A percentile compares a stretch with the other conserved stretches of the same genome.
Conservation (phyloP, 2,888 invertebrate genomes). For the Torymus auratus region DNA sequence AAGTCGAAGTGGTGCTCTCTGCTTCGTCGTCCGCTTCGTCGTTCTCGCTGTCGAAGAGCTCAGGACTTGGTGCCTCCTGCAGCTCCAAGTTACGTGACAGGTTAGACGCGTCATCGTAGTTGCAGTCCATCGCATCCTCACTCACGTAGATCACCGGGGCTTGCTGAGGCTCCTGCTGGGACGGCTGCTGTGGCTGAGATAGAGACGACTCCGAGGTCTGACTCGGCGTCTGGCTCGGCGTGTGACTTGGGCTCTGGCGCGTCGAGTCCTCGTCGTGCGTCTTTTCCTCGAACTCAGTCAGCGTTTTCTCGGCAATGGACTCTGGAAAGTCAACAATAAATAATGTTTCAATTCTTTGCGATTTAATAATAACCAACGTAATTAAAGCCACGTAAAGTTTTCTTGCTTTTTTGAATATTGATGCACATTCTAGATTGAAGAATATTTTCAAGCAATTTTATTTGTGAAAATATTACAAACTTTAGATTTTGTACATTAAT, state of each 20-base stretch:
- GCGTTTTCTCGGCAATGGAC: slow-evolving; percentile 37
- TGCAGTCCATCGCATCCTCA: slow-evolving; percentile 59
- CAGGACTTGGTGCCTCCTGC: slow-evolving; percentile 68
- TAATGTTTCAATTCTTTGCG: too few species aligned
- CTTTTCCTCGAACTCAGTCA: slow-evolving; percentile 39
- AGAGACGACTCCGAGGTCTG: too few species aligned
- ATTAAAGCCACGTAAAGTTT: too few species aligned
- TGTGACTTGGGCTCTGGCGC: not conserved
- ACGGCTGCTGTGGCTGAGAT: too few species aligned
- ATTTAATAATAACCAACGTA: too few species aligned
- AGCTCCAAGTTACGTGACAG: not conserved
- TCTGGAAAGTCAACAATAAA: slow-evolving; percentile 14
- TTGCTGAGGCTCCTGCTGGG: slow-evolving; percentile 3
- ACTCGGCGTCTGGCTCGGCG: too few species aligned
- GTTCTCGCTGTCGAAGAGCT: slow-evolving; percentile 72
- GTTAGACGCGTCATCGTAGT: slow-evolving; percentile 47
- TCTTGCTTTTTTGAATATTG: too few species aligned
- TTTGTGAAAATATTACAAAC: too few species aligned
- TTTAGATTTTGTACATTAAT: too few species aligned
- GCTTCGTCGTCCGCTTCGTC: slow-evolving; percentile 63
- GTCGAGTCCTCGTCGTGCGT: slow-evolving; percentile 19
- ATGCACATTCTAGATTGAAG: too few species aligned
- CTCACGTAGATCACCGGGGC: slow-evolving; percentile 46
- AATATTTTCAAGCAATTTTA: too few species aligned
- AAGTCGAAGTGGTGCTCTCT: slow-evolving; percentile 48